A percentile compares a stretch with the other conserved stretches of the same genome.
These are phyloP conservation scores for Pygathrix nemaeus DNA, from an alignment of 2,113 vertebrate species.

Conservation along the genomic window DNA sequence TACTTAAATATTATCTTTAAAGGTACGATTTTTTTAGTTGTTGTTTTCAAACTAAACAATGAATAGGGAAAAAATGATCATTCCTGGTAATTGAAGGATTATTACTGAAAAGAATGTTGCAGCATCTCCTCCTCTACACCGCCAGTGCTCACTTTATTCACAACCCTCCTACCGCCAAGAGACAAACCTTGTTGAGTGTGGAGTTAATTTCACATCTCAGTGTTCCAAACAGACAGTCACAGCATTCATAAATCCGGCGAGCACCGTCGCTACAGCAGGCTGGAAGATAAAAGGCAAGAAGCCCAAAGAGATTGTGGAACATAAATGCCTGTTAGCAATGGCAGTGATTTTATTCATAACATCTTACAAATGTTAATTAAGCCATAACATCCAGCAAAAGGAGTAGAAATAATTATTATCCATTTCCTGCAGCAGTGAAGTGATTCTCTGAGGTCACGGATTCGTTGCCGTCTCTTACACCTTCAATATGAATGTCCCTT, in stretches of 20 bases:
- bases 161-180: neutral
- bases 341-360: neutral
- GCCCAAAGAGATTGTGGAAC: neutral
- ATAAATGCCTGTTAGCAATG: neutral
- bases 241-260: neutral
- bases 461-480: fast-evolving
- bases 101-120: neutral
- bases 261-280: neutral
- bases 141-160: neutral
- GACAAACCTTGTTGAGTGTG: neutral
- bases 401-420: neutral
- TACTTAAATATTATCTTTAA: neutral
- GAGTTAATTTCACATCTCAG: neutral
- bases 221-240: neutral
- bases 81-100: neutral
- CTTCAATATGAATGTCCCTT: neutral
- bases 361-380: conserved; percentile 33
- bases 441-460: neutral
- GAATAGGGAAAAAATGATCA: neutral
- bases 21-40: neutral
- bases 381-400: neutral
- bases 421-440: neutral
- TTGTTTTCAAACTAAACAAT: neutral
- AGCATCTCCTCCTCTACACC: neutral
- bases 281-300: neutral